Base-by-base conservation (phyloP, 2,113 vertebrate genomes). In the Colossoma macropomum region DNA sequence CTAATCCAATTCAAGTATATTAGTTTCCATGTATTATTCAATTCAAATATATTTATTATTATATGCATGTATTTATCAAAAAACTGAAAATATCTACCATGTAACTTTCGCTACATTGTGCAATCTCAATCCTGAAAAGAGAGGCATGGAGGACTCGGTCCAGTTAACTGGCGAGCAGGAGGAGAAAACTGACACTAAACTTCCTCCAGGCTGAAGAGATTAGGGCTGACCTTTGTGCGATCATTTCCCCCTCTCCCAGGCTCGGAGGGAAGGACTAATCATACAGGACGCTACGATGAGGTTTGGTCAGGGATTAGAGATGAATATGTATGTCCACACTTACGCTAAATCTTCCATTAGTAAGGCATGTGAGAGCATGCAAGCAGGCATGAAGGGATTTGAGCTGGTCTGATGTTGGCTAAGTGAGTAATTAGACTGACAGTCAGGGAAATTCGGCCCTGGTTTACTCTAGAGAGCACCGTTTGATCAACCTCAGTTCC, bases 291-390 rank as follows among this genome's bases (percentile, higher is more conserved):
- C 52, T 52, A n/a, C 52, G 68, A n/a, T 56, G 21, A 75, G 72
- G 34, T 77, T 71, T 77, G 68, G 54, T 69, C 62, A 52, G 75
- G 77, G 80, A 80, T 85, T 82, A 85, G 68, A 76, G 56, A 83
- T 88, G 70, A 86, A 88, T 88, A 84, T 86, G 76, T 75, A 86
- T 70, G 65, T 77, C 60, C 68, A 83, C 56, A 78, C 75, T 75
- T 79, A 71, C 68, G 70, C 63, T 83, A 84, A 41, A 83, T 80
- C 76, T 75, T 59, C 66, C 69, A 79, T 84, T 81, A 68, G 73
- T 45, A 68, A 74, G 34, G 12, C 54, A 25, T 19, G 52, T 80
- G 50, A 54, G 56, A 82, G 60, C 74, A 62, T 63, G 45, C 28
- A 65, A 50, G 83, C 70, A 73, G 74, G 82, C 84, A 84, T 70